Evolutionary conservation across 2,113 vertebrate species (phyloP).

Genomic region (Nesogale talazaci): DNA sequence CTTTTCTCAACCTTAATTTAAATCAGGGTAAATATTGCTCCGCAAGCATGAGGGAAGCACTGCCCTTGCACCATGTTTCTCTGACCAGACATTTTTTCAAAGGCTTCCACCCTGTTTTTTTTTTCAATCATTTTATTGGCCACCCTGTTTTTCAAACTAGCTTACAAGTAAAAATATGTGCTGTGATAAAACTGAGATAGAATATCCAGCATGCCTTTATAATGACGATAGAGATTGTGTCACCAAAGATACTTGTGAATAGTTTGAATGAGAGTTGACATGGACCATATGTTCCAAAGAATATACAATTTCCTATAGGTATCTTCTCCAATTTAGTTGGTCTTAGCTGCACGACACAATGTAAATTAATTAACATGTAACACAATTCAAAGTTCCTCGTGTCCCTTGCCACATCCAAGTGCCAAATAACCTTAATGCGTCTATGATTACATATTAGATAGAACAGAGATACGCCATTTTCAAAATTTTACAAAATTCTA

Average conservation of each 20-base stretch:
- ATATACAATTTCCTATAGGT: not conserved
- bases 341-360: not conserved
- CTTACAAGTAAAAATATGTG: slow-evolving; percentile 7
- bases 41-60: not conserved
- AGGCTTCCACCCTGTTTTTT: slow-evolving; percentile 26
- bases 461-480: not conserved
- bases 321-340: not conserved
- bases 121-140: too few species aligned
- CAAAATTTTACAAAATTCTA: not conserved
- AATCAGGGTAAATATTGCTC: not conserved
- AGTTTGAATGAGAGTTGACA: slow-evolving; percentile 14
- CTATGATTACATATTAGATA: not conserved
- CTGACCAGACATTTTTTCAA: not conserved
- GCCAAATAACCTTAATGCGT: too few species aligned
- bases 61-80: not conserved
- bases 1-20: not conserved
- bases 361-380: slow-evolving; percentile 13
- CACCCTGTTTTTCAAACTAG: slow-evolving; percentile 5
- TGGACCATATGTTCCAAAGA: not conserved
- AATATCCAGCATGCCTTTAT: not conserved
- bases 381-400: not conserved
- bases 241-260: not conserved
- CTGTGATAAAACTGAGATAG: not conserved
- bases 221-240: not conserved
- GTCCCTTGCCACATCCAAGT: not conserved